These are phyloP conservation scores for Oceanodroma leucorhoa DNA, from an alignment of 2,797 vertebrate genomes.

Conservation along the genomic window DNA sequence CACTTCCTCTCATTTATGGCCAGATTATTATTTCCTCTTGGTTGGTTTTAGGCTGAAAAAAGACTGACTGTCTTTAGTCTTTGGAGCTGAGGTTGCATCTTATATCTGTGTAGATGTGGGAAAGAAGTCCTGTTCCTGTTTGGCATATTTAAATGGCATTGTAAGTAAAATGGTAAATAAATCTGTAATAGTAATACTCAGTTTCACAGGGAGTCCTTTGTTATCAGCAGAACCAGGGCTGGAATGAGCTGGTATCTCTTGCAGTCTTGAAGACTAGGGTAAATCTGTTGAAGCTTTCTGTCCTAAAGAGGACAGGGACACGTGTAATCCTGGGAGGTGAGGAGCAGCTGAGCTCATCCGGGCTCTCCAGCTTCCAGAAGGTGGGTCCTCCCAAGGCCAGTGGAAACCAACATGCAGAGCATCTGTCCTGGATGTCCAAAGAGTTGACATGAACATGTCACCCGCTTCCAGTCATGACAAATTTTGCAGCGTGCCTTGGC, in stretches of 20 bases:
- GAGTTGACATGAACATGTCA: not conserved
- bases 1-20: not conserved
- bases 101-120: not conserved
- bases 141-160: not conserved
- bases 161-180: not conserved
- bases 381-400: not conserved
- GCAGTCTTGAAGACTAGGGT: not conserved
- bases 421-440: not conserved
- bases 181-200: not conserved
- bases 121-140: not conserved
- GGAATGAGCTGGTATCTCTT: not conserved
- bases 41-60: not conserved
- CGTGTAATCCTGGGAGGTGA: rapidly evolving
- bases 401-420: not conserved
- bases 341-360: not conserved
- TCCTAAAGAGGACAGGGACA: not conserved
- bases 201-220: not conserved
- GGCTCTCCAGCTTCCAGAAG: not conserved
- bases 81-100: not conserved
- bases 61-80: not conserved
- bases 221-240: not conserved
- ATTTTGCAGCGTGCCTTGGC: not conserved
- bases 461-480: not conserved
- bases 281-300: not conserved
- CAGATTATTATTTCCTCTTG: not conserved